A percentile compares a stretch with the other conserved stretches of the same genome.
Evolutionary conservation across 2,888 invertebrate species (phyloP).

Genomic region (Ophion slaviceki): DNA sequence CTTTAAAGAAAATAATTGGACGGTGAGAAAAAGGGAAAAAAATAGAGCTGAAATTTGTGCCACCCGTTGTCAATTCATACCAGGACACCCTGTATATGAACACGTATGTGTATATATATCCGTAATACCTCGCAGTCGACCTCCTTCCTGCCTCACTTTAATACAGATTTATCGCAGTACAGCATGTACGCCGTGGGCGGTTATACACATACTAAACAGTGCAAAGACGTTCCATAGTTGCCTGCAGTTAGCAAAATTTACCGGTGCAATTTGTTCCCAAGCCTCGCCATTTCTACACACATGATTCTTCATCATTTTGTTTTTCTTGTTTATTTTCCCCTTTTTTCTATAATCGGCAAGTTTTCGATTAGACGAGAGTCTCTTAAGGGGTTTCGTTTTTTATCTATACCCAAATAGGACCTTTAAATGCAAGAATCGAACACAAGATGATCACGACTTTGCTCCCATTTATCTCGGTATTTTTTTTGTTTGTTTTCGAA

Average conservation of each 20-base stretch:
- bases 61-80: background rate
- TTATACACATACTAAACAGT: background rate
- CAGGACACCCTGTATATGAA: background rate
- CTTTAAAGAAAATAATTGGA: too few species aligned
- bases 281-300: background rate
- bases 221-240: background rate
- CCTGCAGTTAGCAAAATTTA: constrained; percentile 1
- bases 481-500: too few species aligned
- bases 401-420: background rate
- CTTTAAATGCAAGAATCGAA: background rate
- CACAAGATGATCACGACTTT: too few species aligned
- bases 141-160: background rate
- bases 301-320: background rate
- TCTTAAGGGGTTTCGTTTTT: background rate
- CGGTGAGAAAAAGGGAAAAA: too few species aligned
- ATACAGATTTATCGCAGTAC: background rate
- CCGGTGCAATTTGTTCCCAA: background rate
- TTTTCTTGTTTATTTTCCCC: background rate
- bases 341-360: background rate
- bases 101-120: background rate
- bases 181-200: background rate
- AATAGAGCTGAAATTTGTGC: too few species aligned
- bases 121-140: background rate
- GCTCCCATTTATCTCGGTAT: too few species aligned
- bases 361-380: background rate